Conservation (phyloP, 2,797 vertebrate genomes). For the Urosaurus nigricauda region DNA sequence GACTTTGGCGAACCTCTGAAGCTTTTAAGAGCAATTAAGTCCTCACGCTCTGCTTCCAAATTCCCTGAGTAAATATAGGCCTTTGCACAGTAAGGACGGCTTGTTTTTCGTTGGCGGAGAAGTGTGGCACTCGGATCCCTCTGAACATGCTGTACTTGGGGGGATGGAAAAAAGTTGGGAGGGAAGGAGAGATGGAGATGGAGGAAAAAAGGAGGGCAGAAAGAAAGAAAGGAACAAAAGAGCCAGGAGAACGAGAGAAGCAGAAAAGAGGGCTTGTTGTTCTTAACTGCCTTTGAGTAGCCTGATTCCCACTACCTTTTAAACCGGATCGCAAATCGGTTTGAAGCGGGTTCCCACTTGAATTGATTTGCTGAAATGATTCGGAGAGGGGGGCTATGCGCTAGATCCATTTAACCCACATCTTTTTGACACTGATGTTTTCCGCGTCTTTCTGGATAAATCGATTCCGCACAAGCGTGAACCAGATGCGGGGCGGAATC, state of each 20-base stretch:
- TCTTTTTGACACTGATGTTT: too few relatives aligned
- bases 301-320: too few relatives aligned
- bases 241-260: not conserved
- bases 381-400: too few relatives aligned
- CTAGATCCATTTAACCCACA: too few relatives aligned
- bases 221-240: not conserved
- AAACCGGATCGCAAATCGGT: too few relatives aligned
- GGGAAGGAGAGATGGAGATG: not conserved
- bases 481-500: too few relatives aligned
- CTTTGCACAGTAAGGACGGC: not conserved
- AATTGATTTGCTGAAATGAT: too few relatives aligned
- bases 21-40: constrained; percentile 44
- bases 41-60: not conserved
- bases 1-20: constrained; percentile 14
- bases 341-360: too few relatives aligned
- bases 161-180: not conserved
- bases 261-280: not conserved
- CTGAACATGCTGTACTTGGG: not conserved
- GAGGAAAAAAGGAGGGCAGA: not conserved
- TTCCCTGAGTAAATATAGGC: not conserved
- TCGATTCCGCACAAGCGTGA: too few relatives aligned
- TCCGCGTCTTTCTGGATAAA: too few relatives aligned
- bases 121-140: not conserved
- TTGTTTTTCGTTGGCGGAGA: not conserved
- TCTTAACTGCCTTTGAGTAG: too few relatives aligned